These are phyloP conservation scores for Phlogophora meticulosa DNA, from an alignment of 2,888 invertebrate genomes.

Conservation along the genomic window DNA sequence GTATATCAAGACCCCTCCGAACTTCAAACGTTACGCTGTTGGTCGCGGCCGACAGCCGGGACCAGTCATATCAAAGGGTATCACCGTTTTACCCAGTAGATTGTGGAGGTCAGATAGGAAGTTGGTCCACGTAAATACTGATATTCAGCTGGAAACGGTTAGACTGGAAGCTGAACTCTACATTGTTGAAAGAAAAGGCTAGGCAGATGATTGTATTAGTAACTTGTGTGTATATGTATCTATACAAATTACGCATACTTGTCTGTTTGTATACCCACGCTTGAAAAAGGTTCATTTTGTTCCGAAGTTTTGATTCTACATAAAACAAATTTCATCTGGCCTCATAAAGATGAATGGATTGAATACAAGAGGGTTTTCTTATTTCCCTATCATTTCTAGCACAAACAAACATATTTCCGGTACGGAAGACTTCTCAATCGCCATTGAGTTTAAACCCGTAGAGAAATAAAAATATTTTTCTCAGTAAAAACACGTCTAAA, in stretches of 20 bases:
- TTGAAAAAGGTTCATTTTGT: conserved; percentile 11
- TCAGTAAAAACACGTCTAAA: conserved; percentile 28
- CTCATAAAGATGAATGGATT: conserved; percentile 29
- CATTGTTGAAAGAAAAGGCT: no score
- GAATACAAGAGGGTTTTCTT: conserved; percentile 16
- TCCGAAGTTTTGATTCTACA: neutral
- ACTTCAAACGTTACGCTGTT: no score
- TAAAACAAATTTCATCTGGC: conserved; percentile 8
- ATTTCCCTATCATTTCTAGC: conserved; percentile 35
- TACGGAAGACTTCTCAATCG: conserved; percentile 41
- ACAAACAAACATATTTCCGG: conserved; percentile 45
- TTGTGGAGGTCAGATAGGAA: no score
- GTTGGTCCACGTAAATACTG: no score
- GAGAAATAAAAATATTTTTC: conserved; percentile 48
- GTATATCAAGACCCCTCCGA: no score
- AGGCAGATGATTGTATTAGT: neutral
- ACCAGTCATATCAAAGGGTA: no score
- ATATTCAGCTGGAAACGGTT: no score
- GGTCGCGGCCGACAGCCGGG: no score
- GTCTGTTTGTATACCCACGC: neutral
- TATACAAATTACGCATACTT: conserved; percentile 10
- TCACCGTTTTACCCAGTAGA: no score
- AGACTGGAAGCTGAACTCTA: no score
- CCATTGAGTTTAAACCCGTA: conserved; percentile 18
- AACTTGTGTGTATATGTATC: neutral